Evolutionary conservation across 2,113 vertebrate species (phyloP).

Genomic region (Hydrolagus affinis): DNA sequence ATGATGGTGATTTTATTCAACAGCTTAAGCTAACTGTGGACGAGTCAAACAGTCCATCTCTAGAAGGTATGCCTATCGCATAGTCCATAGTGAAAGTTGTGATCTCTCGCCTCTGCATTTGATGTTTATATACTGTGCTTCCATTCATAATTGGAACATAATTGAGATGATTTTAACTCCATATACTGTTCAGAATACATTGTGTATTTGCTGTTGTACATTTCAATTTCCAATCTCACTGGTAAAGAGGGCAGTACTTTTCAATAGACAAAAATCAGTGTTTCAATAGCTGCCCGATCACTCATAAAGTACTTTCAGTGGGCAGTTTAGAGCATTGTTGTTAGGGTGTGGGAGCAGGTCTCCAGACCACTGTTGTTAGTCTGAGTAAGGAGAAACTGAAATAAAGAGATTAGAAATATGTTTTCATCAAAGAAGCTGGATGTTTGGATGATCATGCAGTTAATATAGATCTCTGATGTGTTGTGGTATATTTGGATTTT

Average conservation of each 20-base stretch:
- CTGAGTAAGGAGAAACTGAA: not conserved
- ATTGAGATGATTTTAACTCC: not conserved
- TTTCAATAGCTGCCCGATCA: not conserved
- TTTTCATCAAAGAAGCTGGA: not conserved
- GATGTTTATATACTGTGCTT: not conserved
- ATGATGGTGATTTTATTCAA: conserved; percentile 88
- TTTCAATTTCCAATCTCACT: not conserved
- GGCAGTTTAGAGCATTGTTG: not conserved
- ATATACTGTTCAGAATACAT: not conserved
- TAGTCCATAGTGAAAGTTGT: not conserved
- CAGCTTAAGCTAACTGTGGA: conserved; percentile 91
- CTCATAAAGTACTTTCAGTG: not conserved
- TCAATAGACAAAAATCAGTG: not conserved
- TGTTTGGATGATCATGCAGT: not conserved
- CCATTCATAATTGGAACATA: not conserved
- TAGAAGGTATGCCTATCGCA: conserved; percentile 16
- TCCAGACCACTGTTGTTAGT: not conserved
- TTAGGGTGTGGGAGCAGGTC: not conserved
- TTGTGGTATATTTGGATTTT: not conserved
- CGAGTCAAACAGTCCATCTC: conserved; percentile 81
- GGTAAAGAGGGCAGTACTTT: not conserved
- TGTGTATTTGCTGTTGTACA: not conserved
- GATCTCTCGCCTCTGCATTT: not conserved
- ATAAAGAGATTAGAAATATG: not conserved
- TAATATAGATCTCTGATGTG: not conserved